A percentile compares a stretch with the other conserved stretches of the same genome.
phyloP scores from a whole-genome alignment of 2,113 vertebrate species.

The Nycticebus coucang region DNA sequence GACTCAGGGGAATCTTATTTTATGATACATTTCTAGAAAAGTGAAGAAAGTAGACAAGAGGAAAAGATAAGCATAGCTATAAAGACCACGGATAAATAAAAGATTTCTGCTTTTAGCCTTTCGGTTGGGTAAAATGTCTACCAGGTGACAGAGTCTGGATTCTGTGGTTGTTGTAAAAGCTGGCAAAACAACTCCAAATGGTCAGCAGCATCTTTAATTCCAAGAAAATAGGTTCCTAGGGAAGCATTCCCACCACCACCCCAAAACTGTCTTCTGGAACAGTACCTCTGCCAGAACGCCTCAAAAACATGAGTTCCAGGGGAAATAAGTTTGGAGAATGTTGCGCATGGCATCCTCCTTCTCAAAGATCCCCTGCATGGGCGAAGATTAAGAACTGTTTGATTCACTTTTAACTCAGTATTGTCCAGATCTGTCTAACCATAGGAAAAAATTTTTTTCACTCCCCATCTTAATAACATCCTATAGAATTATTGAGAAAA shows the following conservation, averaged over 20 bases:
- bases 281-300: neutral
- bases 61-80: neutral
- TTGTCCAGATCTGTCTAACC: neutral
- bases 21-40: neutral
- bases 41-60: neutral
- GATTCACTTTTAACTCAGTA: neutral
- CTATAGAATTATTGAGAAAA: neutral
- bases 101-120: neutral
- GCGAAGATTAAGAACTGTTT: neutral
- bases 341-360: fast-evolving
- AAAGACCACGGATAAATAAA: neutral
- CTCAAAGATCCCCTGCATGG: neutral
- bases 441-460: neutral
- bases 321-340: neutral
- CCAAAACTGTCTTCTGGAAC: neutral
- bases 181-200: neutral
- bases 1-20: constrained; percentile 11
- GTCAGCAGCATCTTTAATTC: neutral
- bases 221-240: neutral
- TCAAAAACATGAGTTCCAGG: neutral
- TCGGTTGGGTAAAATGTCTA: neutral
- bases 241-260: neutral
- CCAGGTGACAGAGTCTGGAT: neutral
- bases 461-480: neutral
- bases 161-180: neutral